Percentiles rank a stretch among this genome's conserved stretches.
Conservation (phyloP, 2,888 invertebrate genomes). For the Trilocha varians region DNA sequence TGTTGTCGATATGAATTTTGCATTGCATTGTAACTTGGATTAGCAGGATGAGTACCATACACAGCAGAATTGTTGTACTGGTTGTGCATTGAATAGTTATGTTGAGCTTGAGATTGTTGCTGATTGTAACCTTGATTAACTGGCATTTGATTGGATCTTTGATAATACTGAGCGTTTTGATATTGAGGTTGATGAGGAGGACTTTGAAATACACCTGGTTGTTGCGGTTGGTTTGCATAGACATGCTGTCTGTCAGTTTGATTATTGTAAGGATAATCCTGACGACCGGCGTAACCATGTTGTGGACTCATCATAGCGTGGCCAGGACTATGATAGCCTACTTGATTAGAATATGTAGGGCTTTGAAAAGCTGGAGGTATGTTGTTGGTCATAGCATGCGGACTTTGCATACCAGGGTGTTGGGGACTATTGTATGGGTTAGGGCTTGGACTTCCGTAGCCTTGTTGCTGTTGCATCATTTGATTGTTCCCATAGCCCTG, state of each 20-base stretch:
- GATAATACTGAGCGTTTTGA: conserved; percentile 56
- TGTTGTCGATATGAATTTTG: conserved; percentile 51
- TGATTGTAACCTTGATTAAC: conserved; percentile 43
- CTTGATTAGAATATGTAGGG: conserved; percentile 55
- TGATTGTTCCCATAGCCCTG: conserved; percentile 51
- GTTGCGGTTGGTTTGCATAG: conserved; percentile 43
- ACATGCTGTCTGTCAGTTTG: conserved; percentile 54
- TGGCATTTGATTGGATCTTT: conserved; percentile 41
- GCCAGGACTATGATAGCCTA: conserved; percentile 54
- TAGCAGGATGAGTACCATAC: conserved; percentile 38
- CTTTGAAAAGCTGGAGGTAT: conserved; percentile 59
- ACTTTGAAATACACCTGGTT: conserved; percentile 44
- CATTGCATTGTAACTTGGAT: conserved; percentile 43
- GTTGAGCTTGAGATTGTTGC: conserved; percentile 15
- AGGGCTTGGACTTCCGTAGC: conserved; percentile 50
- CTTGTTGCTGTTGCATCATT: conserved; percentile 48
- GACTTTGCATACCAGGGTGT: conserved; percentile 55
- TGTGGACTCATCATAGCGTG: conserved; percentile 63
- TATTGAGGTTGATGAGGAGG: conserved; percentile 61
- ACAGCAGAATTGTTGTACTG: conserved; percentile 47
- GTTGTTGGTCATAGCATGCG: conserved; percentile 48
- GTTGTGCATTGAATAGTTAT: conserved; percentile 40
- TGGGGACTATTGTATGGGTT: conserved; percentile 57
- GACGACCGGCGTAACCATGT: conserved; percentile 40
- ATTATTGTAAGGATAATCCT: conserved; percentile 51